A percentile compares a stretch with the other conserved stretches of the same genome.
Evolutionary conservation across 2,888 invertebrate genomes (phyloP).

Genomic region (Drosophila koepferae): DNA sequence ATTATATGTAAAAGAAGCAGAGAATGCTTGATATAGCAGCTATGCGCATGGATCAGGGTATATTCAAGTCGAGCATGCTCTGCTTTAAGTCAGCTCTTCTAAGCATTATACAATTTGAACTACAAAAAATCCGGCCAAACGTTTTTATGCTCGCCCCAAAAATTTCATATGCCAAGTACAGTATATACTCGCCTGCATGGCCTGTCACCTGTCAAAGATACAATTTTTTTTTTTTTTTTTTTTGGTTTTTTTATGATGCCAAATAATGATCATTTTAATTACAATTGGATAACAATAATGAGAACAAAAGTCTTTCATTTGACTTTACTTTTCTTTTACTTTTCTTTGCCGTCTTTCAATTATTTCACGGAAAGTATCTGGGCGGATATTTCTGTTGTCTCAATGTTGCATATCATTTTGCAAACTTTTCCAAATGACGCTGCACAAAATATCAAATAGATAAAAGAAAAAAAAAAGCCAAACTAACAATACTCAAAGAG

Average conservation of each 20-base stretch:
- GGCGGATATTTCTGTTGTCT: slow-evolving; percentile 49
- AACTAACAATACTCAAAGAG: not conserved
- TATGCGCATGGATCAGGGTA: not conserved
- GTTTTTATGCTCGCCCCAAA: not conserved
- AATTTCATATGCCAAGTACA: not conserved
- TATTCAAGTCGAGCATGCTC: not conserved
- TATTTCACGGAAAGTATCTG: slow-evolving; percentile 25
- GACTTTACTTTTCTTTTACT: slow-evolving; percentile 17
- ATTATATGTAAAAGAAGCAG: not conserved
- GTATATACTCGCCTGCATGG: too few relatives aligned
- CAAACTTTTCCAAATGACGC: slow-evolving; percentile 62
- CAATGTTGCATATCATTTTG: slow-evolving; percentile 49
- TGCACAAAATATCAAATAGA: slow-evolving; percentile 41
- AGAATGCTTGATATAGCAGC: not conserved
- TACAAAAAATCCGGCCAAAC: too few relatives aligned
- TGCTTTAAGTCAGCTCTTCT: not conserved
- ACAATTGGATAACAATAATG: slow-evolving; percentile 28
- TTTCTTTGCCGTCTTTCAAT: not conserved
- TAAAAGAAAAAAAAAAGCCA: not conserved
- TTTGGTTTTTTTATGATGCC: not conserved
- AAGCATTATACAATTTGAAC: not conserved
- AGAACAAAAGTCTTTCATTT: slow-evolving; percentile 20
- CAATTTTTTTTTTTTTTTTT: not conserved
- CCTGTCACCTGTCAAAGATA: not conserved
- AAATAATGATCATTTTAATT: slow-evolving; percentile 4